Percentiles rank a stretch among this genome's conserved stretches.
phyloP scores from a whole-genome alignment of 2,797 vertebrate species.

The Platalea minor region DNA sequence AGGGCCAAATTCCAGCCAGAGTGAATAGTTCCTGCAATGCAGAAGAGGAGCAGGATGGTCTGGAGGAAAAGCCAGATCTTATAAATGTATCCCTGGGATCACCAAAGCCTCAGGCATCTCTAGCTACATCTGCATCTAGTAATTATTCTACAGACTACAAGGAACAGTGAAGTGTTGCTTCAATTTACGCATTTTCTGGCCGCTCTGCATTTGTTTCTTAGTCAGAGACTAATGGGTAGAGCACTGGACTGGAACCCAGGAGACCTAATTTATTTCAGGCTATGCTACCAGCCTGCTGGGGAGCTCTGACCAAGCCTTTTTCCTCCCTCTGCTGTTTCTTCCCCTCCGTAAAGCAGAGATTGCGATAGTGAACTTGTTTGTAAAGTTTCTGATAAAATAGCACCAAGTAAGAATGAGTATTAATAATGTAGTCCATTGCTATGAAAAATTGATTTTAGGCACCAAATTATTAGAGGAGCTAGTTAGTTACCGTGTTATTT shows the following conservation, averaged over 20 bases:
- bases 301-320: background rate
- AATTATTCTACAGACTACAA: constrained; percentile 25
- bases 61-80: background rate
- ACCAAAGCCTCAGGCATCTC: constrained; percentile 1
- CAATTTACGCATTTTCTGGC: constrained; percentile 33
- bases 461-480: background rate
- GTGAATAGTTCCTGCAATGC: accelerated
- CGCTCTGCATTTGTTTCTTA: constrained; percentile 52
- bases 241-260: constrained; percentile 51
- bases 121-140: constrained; percentile 15
- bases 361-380: background rate
- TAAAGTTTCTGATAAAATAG: constrained; percentile 25
- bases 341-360: background rate
- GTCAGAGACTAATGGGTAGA: constrained; percentile 60
- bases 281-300: constrained; percentile 13
- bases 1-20: background rate
- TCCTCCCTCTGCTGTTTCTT: background rate
- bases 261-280: constrained; percentile 59
- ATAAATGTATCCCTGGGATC: background rate
- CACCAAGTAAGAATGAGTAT: background rate
- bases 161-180: background rate
- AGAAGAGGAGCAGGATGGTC: background rate
- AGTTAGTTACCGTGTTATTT: background rate
- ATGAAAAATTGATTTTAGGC: background rate
- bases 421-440: background rate